Conservation (phyloP, 2,113 vertebrate species). For the Ia io region DNA sequence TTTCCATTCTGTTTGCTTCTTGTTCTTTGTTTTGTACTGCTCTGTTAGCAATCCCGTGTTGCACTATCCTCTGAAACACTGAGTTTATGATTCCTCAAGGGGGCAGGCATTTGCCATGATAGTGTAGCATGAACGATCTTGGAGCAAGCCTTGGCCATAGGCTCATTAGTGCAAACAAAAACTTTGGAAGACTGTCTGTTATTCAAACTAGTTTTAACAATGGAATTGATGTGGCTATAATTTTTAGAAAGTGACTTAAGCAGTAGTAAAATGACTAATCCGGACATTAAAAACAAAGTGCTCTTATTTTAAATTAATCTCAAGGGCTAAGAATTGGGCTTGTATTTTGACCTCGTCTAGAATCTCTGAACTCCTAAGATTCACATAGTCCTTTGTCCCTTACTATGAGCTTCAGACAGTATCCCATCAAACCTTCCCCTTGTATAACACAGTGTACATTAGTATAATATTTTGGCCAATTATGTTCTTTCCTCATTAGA, state of each 20-base stretch:
- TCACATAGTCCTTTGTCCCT: not conserved
- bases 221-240: not conserved
- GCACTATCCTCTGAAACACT: not conserved
- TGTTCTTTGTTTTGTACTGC: not conserved
- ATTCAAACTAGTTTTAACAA: not conserved
- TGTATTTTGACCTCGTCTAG: not conserved
- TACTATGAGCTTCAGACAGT: not conserved
- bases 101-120: not conserved
- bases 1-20: not conserved
- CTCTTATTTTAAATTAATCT: not conserved
- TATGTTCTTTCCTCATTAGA: not conserved
- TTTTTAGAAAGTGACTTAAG: not conserved
- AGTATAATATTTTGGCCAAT: not conserved
- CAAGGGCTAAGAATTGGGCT: not conserved
- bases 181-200: not conserved
- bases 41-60: not conserved
- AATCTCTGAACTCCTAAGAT: not conserved
- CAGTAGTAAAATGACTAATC: not conserved
- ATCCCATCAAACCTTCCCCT: not conserved
- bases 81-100: conserved; percentile 43
- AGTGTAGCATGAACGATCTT: fast-evolving
- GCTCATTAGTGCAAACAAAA: not conserved
- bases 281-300: not conserved
- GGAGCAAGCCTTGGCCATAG: not conserved
- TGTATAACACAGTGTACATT: not conserved